These are phyloP conservation scores for Propithecus deckenii DNA, from an alignment of 2,797 vertebrate genomes.

Conservation along the genomic window DNA sequence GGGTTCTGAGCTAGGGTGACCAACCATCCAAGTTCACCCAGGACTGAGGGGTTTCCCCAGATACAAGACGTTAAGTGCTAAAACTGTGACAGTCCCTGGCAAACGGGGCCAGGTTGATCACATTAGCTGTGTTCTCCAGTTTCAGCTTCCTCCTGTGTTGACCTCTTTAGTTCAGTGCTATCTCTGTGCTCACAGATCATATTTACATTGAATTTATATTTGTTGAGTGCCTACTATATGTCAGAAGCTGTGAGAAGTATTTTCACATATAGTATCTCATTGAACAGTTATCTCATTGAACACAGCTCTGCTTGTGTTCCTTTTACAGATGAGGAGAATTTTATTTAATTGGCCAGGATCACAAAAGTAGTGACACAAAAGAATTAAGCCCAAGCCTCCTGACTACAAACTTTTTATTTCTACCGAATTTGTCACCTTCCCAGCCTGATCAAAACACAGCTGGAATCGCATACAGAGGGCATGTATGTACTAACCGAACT, in stretches of 20 bases:
- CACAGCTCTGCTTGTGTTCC: not conserved
- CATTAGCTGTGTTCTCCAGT: not conserved
- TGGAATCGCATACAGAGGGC: not conserved
- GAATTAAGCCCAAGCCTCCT: not conserved
- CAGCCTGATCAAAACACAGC: not conserved
- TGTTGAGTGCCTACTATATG: not conserved
- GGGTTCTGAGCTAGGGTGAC: not conserved
- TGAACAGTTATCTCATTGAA: not conserved
- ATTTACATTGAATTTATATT: not conserved
- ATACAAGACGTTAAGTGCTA: not conserved
- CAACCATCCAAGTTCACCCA: not conserved
- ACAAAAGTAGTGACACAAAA: not conserved
- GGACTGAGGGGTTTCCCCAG: not conserved
- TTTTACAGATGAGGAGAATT: not conserved
- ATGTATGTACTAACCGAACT: not conserved
- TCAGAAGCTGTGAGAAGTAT: not conserved
- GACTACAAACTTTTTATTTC: not conserved
- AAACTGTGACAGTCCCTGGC: not conserved
- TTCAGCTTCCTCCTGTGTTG: not conserved
- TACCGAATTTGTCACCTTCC: not conserved
- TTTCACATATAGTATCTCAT: not conserved
- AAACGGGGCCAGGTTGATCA: not conserved
- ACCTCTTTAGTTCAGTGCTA: not conserved
- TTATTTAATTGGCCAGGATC: not conserved
- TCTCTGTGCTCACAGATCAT: not conserved